Evolutionary conservation across 1,140 invertebrate species (phyloP).

Genomic region (Aphidius gifuensis): DNA sequence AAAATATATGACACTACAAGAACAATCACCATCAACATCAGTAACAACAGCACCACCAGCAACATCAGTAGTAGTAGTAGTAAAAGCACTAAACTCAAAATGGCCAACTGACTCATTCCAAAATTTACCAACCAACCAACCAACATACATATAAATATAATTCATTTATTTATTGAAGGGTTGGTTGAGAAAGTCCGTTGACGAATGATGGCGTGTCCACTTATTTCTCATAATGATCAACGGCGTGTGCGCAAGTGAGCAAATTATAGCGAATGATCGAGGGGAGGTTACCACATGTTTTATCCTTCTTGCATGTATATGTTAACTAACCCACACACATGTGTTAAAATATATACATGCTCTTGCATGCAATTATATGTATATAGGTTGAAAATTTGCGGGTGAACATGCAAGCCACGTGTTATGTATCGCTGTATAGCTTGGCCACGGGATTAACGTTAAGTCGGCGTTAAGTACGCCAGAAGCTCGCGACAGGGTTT

Average conservation of each 20-base stretch:
- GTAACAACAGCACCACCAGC: background rate
- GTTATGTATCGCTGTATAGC: slow-evolving; percentile 1
- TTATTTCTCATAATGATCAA: slow-evolving; percentile 24
- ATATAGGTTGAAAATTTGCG: slow-evolving; percentile 1
- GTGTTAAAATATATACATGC: background rate
- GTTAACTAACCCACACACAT: slow-evolving; percentile 14
- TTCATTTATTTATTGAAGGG: slow-evolving; percentile 1
- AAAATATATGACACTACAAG: background rate
- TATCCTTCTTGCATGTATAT: slow-evolving; percentile 7
- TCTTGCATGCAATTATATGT: slow-evolving; percentile 3
- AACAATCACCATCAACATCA: background rate
- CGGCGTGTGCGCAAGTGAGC: slow-evolving; percentile 15
- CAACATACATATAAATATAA: slow-evolving; percentile 12
- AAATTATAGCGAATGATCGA: too few relatives aligned
- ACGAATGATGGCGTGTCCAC: slow-evolving; percentile 17
- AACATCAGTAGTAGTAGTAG: slow-evolving; percentile 17
- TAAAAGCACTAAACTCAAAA: slow-evolving; percentile 45
- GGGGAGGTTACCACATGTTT: slow-evolving; percentile 4
- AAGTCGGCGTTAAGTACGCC: slow-evolving; percentile 38
- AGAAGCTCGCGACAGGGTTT: slow-evolving; percentile 1
- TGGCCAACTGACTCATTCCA: slow-evolving; percentile 39
- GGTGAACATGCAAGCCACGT: background rate
- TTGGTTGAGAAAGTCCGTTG: slow-evolving; percentile 4
- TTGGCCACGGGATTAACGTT: slow-evolving; percentile 30
- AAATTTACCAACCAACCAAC: slow-evolving; percentile 28